Base-by-base conservation (phyloP, 2,888 invertebrate species). In the Linyphia triangularis region DNA sequence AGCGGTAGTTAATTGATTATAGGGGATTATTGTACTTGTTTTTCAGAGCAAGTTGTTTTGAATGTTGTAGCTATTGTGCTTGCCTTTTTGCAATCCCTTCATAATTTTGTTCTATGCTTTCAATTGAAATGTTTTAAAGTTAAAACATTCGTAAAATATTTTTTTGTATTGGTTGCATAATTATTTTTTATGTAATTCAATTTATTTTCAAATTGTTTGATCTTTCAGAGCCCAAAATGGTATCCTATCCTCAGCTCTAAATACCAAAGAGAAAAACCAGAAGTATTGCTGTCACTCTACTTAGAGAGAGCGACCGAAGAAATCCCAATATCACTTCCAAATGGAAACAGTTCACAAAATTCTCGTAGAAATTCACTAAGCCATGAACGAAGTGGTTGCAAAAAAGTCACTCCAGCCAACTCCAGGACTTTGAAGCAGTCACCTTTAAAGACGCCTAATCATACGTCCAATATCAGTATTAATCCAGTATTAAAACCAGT, bases 171-270 rank as follows among this genome's bases (percentile, higher is more conserved):
- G n/a, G n/a, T n/a, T n/a, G n/a, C n/a, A 19, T 16, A 19, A 7
- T 10, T 63, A 7, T 16, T 22, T 63, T 26, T 61, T 61, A 2
- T 22, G 16, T 7, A 9, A 10, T 10, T 63, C 13, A 28, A 26
- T 28, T 67, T 9, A 33, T 37, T 63, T 65, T n/a, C n/a, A n/a
- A n/a, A n/a, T n/a, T n/a, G n/a, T n/a, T n/a, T n/a, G n/a, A n/a
- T 78, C 89, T 90, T 91, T 57, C 85, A 93, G 93, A 91, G 91
- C 22, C 91, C 91, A 10, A 93, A 93, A 88, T 93, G 93, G 93
- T 92, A 92, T 89, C 92, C 92, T 13, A 86, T 93, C n/a, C 91
- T 93, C 22, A 92, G 93, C 86, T 91, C 92, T 19, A 93, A 93
- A 90, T 93, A 93, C 90, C 91, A 91, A 72, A 92, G 92, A 85